phyloP scores from a whole-genome alignment of 2,113 vertebrate species.

The Scopus umbretta region DNA sequence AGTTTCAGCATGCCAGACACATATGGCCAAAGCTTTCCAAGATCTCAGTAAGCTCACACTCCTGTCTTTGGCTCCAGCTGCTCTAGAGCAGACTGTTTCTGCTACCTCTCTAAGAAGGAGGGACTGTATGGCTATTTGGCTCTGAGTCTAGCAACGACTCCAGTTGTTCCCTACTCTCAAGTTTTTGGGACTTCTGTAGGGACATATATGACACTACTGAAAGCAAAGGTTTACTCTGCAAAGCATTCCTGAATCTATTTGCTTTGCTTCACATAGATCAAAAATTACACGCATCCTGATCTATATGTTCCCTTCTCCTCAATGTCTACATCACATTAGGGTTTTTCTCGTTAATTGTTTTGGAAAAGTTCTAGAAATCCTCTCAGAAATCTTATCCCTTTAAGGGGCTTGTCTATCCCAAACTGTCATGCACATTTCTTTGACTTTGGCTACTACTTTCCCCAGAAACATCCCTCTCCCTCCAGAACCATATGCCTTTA shows the following conservation, averaged over 20 bases:
- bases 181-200: neutral
- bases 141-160: neutral
- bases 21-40: neutral
- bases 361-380: neutral
- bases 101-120: neutral
- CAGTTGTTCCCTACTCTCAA: neutral
- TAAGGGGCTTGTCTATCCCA: neutral
- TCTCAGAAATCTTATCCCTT: neutral
- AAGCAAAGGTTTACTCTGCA: neutral
- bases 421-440: fast-evolving
- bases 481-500: neutral
- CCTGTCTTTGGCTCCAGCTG: neutral
- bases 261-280: neutral
- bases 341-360: neutral
- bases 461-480: neutral
- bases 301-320: neutral
- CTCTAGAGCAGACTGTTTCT: neutral
- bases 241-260: neutral
- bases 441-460: neutral
- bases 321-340: too few relatives aligned
- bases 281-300: neutral
- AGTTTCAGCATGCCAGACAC: neutral
- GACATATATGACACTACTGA: neutral
- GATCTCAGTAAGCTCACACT: neutral
- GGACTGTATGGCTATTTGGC: neutral